These are phyloP conservation scores for Aselliscus stoliczkanus DNA, from an alignment of 2,797 vertebrate genomes.

Conservation along the genomic window DNA sequence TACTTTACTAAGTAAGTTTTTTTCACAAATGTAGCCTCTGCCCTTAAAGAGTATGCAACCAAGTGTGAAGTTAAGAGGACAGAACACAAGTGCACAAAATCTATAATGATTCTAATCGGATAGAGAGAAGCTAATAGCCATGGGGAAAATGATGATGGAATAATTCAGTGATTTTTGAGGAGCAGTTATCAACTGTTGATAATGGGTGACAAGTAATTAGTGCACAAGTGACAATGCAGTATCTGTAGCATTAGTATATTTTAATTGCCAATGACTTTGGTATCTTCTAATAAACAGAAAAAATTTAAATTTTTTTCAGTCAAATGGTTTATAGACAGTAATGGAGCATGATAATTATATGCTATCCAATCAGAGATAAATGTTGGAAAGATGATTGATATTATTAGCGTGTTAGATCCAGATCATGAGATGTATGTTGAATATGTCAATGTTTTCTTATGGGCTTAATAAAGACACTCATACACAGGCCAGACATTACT, in stretches of 20 bases:
- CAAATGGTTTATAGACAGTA: neutral
- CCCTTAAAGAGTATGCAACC: neutral
- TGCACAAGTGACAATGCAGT: neutral
- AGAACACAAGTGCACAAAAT: neutral
- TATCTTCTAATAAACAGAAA: neutral
- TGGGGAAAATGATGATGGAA: neutral
- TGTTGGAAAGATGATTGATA: constrained; percentile 25
- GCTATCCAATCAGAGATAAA: constrained; percentile 39
- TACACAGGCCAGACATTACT: neutral
- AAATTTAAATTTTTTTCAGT: neutral
- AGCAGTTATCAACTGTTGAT: neutral
- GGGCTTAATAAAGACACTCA: neutral
- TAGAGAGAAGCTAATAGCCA: neutral
- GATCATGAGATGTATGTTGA: neutral
- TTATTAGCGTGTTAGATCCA: neutral
- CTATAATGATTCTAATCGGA: neutral
- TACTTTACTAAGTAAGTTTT: neutral
- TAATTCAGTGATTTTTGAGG: neutral
- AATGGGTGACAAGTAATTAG: neutral
- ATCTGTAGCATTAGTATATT: neutral
- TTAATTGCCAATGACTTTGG: constrained; percentile 2
- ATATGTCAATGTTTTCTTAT: neutral
- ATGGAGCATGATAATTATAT: constrained; percentile 29
- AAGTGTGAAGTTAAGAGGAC: neutral
- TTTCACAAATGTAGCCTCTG: neutral